A percentile compares a stretch with the other conserved stretches of the same genome.
These are phyloP conservation scores for Pseudorasbora parva DNA, from an alignment of 2,113 vertebrate genomes.

Conservation along the genomic window DNA sequence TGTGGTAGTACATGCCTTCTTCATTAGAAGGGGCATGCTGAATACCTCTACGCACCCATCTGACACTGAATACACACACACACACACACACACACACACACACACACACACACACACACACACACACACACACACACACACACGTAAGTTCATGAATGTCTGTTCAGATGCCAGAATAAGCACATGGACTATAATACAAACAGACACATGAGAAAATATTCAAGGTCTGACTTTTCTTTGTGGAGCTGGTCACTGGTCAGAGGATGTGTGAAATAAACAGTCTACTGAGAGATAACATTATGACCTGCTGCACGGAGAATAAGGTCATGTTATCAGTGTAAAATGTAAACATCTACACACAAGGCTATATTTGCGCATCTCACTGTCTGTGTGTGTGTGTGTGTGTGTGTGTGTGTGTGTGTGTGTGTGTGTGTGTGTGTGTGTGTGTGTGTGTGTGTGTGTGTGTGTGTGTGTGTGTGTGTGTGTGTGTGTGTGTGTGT, in stretches of 20 bases:
- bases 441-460: not conserved
- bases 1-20: conserved; percentile 17
- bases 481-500: not conserved
- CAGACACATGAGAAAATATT: conserved; percentile 32
- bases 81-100: conserved; percentile 40
- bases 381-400: not conserved
- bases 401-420: not conserved
- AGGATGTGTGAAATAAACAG: conserved; percentile 49
- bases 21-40: conserved; percentile 49
- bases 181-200: conserved; percentile 16
- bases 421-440: not conserved
- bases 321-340: conserved; percentile 35
- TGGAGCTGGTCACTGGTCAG: not conserved
- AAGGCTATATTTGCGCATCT: conserved; percentile 14
- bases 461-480: not conserved
- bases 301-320: not conserved
- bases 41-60: conserved; percentile 11
- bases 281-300: conserved; percentile 26
- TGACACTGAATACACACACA: conserved; percentile 32
- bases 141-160: not conserved
- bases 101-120: conserved; percentile 36
- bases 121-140: conserved; percentile 18
- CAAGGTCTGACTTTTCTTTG: conserved; percentile 21
- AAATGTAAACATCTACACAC: conserved; percentile 22
- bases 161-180: conserved; percentile 27